Evolutionary conservation across 2,888 invertebrate genomes (phyloP).

Genomic region (Netelia melanura): DNA sequence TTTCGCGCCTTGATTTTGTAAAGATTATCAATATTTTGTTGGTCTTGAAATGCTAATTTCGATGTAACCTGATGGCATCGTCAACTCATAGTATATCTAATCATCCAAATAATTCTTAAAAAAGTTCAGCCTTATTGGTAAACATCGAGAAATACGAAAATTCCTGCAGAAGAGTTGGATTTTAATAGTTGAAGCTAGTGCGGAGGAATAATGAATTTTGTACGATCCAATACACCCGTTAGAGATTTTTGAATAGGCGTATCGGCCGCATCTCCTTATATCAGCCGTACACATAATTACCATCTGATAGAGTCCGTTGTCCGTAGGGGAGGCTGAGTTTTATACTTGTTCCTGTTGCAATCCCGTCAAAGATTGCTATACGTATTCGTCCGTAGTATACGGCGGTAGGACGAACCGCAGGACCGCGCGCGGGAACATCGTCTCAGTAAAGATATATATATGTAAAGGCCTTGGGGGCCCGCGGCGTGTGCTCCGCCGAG

Average conservation of each 20-base stretch:
- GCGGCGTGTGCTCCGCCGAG: constrained; percentile 70
- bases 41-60: background rate
- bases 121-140: background rate
- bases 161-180: background rate
- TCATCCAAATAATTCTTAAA: background rate
- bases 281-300: constrained; percentile 84
- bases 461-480: constrained; percentile 80
- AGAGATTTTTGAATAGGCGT: constrained; percentile 81
- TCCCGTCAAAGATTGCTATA: constrained; percentile 84
- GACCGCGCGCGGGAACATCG: constrained; percentile 74
- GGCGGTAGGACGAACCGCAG: constrained; percentile 81
- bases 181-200: background rate
- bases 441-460: constrained; percentile 33
- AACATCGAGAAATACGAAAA: background rate
- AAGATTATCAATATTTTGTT: background rate
- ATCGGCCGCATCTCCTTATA: constrained; percentile 77
- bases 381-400: constrained; percentile 76
- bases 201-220: background rate
- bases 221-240: constrained; percentile 77
- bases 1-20: background rate
- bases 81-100: background rate
- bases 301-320: constrained; percentile 85
- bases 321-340: constrained; percentile 83
- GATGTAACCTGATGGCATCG: background rate
- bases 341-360: constrained; percentile 83